Base-by-base conservation (phyloP, 2,888 invertebrate species). In the Ophraella communa region DNA sequence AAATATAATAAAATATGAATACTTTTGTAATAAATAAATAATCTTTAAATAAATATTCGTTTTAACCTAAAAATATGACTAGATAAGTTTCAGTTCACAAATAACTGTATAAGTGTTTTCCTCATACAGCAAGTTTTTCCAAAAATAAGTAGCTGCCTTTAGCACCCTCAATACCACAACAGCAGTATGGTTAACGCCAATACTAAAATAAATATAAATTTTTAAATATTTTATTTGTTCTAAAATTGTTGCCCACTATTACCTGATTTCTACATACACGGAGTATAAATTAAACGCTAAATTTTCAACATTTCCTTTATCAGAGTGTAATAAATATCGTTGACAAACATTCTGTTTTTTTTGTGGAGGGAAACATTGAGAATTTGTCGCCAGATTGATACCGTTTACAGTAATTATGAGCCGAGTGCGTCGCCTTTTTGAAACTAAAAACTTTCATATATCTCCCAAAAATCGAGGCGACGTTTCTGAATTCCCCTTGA, bases 341-440 rank as follows among this genome's bases (percentile, higher is more conserved):
- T 30, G 30, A 30, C 30, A 24, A 24, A 4, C 4, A n/a, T 35
- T n/a, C 11, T 4, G 3, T 35, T 11, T 4, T 11, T n/a, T 35
- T 35, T 1, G 11, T n/a, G 10, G n/a, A 1, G 11, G 4, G 14
- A 35, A 33, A 35, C 11, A 35, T n/a, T n/a, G n/a, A 39, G 17
- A 39, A 7, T 5, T 14, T 39, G 39, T 39, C 39, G 39, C 17
- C 1, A 17, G 17, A 39, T 39, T 14, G 17, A 18, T 56, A 54
- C 33, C 57, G 56, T 45, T 65, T 55, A 45, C 20, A 58, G 35
- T 56, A 53, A 57, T 45, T 62, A 56, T 65, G 69, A 69, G 69
- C 69, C 69, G 67, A 67, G 69, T 65, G 69, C 67, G 56, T 57
- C 61, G 58, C 66, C 64, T 56, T 53, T 54, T 33, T 54, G 52